A percentile compares a stretch with the other conserved stretches of the same genome.
Conservation (phyloP, 2,113 vertebrate genomes). For the Geothlypis trichas region DNA sequence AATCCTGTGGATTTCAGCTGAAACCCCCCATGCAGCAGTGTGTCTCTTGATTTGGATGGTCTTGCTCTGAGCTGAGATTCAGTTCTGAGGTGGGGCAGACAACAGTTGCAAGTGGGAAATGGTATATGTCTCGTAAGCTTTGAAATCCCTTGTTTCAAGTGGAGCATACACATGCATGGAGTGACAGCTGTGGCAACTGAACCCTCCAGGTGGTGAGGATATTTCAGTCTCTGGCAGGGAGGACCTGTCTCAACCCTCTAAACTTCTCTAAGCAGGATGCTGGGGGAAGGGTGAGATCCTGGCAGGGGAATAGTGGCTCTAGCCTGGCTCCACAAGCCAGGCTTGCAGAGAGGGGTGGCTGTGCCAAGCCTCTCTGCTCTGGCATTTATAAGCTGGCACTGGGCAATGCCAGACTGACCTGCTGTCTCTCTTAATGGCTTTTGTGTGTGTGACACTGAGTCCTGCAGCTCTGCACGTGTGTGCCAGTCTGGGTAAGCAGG, state of each 20-base stretch:
- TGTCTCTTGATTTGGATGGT: neutral
- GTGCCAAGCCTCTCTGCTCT: conserved; percentile 2
- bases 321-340: neutral
- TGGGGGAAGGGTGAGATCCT: neutral
- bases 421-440: conserved; percentile 61
- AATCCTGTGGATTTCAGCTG: neutral
- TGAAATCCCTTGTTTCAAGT: neutral
- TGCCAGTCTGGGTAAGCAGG: conserved; percentile 55
- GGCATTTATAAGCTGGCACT: conserved; percentile 46
- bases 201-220: conserved; percentile 5
- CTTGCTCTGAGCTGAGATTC: neutral
- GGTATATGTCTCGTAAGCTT: neutral
- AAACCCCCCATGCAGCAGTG: neutral
- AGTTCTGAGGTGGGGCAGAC: neutral
- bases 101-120: neutral
- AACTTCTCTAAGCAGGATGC: neutral
- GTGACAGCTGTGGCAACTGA: neutral
- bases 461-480: neutral
- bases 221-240: neutral
- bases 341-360: neutral
- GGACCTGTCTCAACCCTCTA: neutral
- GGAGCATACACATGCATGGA: neutral
- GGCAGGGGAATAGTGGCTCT: neutral
- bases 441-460: conserved; percentile 41
- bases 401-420: conserved; percentile 44